phyloP scores from a whole-genome alignment of 1,140 invertebrate species.

The Drosophila setifemur region DNA sequence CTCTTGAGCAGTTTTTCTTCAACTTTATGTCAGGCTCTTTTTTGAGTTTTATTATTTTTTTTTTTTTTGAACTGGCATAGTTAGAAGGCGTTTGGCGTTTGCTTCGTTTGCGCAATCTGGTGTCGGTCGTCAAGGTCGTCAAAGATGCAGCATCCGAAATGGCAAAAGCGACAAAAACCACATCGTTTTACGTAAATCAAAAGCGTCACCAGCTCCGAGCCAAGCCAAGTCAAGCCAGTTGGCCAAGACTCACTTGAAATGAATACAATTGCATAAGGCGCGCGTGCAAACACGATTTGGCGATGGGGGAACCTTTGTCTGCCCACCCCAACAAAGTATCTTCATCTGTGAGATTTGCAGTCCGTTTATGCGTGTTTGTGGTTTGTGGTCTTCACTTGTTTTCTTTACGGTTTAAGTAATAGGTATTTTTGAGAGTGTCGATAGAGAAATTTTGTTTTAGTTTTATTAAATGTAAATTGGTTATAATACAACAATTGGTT shows the following conservation, averaged over 20 bases:
- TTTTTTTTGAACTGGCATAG: constrained; percentile 17
- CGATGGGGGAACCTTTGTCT: constrained; percentile 17
- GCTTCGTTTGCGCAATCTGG: constrained; percentile 34
- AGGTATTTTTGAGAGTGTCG: no score
- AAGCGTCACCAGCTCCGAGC: constrained; percentile 29
- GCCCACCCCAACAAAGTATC: constrained; percentile 14
- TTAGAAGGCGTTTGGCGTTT: constrained; percentile 37
- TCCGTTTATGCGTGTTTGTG: constrained; percentile 3
- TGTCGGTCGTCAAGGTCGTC: constrained; percentile 46
- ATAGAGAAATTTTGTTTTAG: no score
- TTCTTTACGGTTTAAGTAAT: no score
- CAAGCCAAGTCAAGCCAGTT: constrained; percentile 34
- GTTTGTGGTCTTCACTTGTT: no score
- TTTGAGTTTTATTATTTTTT: constrained; percentile 4
- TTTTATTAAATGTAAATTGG: no score
- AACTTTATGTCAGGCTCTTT: constrained; percentile 21
- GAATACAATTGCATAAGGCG: constrained; percentile 41
- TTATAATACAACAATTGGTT: no score
- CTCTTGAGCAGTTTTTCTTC: constrained; percentile 19
- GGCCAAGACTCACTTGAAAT: constrained; percentile 28
- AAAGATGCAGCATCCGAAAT: constrained; percentile 36
- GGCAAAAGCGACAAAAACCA: constrained; percentile 16
- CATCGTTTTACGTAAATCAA: constrained; percentile 35
- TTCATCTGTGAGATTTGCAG: neutral
- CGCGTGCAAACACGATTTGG: constrained; percentile 42